Evolutionary conservation across 92 coral and sea anemone genomes (phyloP).

Genomic region (Palythoa grandiflora): DNA sequence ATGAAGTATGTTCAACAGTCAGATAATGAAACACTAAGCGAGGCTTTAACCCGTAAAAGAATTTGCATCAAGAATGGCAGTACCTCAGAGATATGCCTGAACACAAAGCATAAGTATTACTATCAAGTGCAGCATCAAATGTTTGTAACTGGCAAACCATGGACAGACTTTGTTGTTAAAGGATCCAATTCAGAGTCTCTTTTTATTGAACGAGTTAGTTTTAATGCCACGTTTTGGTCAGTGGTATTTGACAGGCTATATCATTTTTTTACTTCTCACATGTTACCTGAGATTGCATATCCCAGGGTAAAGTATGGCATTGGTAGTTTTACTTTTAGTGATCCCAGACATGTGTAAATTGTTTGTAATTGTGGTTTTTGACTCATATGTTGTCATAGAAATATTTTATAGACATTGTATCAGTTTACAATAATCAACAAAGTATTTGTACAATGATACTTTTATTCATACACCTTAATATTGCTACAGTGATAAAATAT

Average conservation of each 20-base stretch:
- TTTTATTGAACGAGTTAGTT: slow-evolving; percentile 56
- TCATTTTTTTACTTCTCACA: slow-evolving; percentile 2
- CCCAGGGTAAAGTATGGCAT: slow-evolving; percentile 13
- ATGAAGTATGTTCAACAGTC: slow-evolving; percentile 2
- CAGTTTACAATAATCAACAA: slow-evolving; percentile 6
- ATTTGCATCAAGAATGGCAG: slow-evolving; percentile 42
- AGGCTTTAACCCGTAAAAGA: slow-evolving; percentile 63
- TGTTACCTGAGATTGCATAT: slow-evolving; percentile 1
- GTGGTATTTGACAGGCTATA: slow-evolving; percentile 11
- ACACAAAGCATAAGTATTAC: slow-evolving; percentile 57
- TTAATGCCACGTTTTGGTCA: slow-evolving; percentile 1
- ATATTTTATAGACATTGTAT: slow-evolving; percentile 1
- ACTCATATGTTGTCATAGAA: not conserved
- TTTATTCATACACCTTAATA: slow-evolving; percentile 22
- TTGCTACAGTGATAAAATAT: slow-evolving; percentile 27
- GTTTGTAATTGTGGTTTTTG: not conserved
- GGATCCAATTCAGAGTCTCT: slow-evolving; percentile 38
- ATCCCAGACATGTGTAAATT: slow-evolving; percentile 7
- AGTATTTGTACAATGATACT: slow-evolving; percentile 5
- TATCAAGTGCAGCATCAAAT: slow-evolving; percentile 70
- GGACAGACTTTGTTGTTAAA: slow-evolving; percentile 72
- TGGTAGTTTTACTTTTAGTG: not conserved
- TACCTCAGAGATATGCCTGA: slow-evolving; percentile 27
- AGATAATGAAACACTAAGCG: slow-evolving; percentile 40
- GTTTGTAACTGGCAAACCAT: slow-evolving; percentile 60